These are phyloP conservation scores for Pelodytes ibericus DNA, from an alignment of 2,797 vertebrate genomes.

Conservation along the genomic window DNA sequence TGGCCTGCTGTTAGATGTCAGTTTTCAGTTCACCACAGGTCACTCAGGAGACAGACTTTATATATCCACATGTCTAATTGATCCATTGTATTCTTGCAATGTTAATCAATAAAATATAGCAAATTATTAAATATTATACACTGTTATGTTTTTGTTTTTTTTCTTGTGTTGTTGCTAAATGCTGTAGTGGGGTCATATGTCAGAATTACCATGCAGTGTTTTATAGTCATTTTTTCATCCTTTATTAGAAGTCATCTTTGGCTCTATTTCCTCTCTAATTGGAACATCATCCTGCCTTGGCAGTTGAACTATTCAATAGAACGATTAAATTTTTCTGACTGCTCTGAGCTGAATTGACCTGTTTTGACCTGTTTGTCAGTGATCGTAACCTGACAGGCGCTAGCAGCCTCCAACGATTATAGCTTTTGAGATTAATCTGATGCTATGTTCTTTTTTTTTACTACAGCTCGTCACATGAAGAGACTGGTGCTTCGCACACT, in stretches of 20 bases:
- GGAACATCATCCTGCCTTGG: constrained; percentile 78
- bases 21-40: too few relatives aligned
- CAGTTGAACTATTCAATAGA: constrained; percentile 78
- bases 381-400: constrained; percentile 80
- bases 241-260: constrained; percentile 81
- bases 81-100: too few relatives aligned
- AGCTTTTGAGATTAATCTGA: constrained; percentile 76
- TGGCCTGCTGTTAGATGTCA: too few relatives aligned
- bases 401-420: constrained; percentile 76
- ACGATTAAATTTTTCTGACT: constrained; percentile 82
- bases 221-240: constrained; percentile 76
- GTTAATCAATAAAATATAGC: too few relatives aligned
- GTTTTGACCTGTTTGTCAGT: constrained; percentile 81
- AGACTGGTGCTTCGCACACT: constrained; percentile 91
- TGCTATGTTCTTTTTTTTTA: constrained; percentile 70
- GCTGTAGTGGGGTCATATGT: constrained; percentile 72
- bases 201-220: constrained; percentile 75
- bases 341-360: constrained; percentile 79
- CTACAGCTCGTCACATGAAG: constrained; percentile 93
- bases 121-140: too few relatives aligned
- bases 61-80: too few relatives aligned
- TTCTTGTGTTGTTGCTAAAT: constrained; percentile 70
- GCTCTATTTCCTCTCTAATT: constrained; percentile 78
- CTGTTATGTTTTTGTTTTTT: constrained; percentile 18
- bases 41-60: too few relatives aligned